Evolutionary conservation across 1,140 invertebrate species (phyloP).

Genomic region (Ctenoplectra terminalis): DNA sequence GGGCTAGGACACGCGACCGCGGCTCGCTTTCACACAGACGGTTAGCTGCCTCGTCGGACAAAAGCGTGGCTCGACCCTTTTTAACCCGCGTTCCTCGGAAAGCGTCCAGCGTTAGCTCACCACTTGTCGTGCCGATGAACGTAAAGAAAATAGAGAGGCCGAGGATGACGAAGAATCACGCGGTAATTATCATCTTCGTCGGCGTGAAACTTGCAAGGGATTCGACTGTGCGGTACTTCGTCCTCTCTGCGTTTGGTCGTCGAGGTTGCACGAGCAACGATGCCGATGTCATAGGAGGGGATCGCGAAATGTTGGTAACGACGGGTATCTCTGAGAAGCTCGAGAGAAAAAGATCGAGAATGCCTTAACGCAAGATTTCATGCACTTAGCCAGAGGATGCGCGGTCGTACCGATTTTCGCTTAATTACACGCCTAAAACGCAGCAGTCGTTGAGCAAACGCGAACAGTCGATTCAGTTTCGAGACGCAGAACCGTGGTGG

Average conservation of each 20-base stretch:
- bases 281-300: neutral
- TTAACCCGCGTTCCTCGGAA: constrained; percentile 57
- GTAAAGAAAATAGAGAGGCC: constrained; percentile 40
- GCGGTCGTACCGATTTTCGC: too few species aligned
- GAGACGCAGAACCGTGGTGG: too few species aligned
- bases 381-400: too few species aligned
- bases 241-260: neutral
- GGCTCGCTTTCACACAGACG: constrained; percentile 37
- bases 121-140: constrained; percentile 37
- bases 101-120: constrained; percentile 7
- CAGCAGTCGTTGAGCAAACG: too few species aligned
- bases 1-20: constrained; percentile 20
- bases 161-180: constrained; percentile 21
- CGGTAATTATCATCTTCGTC: constrained; percentile 24
- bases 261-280: neutral
- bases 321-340: neutral
- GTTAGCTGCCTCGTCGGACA: constrained; percentile 51
- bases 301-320: neutral
- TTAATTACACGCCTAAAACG: too few species aligned
- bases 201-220: neutral
- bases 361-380: too few species aligned
- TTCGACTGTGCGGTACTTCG: neutral
- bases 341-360: too few species aligned
- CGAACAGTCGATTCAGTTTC: neutral
- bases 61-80: constrained; percentile 62